Evolutionary conservation across 2,113 vertebrate species (phyloP), one percentile per base, ranked within the genome.

Genomic region (Pterocles gutturalis): DNA sequence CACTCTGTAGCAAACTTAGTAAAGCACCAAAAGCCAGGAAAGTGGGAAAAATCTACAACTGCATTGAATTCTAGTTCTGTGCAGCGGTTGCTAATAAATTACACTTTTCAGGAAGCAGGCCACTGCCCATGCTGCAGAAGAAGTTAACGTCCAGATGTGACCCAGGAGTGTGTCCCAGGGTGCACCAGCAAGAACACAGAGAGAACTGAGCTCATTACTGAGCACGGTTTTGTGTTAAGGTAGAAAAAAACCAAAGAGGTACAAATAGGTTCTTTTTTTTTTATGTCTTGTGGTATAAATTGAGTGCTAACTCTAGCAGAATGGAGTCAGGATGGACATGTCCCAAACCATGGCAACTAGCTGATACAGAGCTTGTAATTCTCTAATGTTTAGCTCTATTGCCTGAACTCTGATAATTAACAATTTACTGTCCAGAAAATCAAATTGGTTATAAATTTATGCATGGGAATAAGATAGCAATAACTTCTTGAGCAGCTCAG

Each of bases 351-450:
- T 22, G 38, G 77, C 48, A 58, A 4, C n/a, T 49, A 26, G 36
- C 24, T 9, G 20, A 7, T 29, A 20, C 4, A 17, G 25, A 61
- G 43, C 28, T 29, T 66, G 22, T 65, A 24, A 11, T 69, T 87
- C 66, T n/a, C 21, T 61, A 58, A n/a, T 24, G 28, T 21, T n/a
- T 17, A 25, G 12, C 34, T 64, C 34, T 58, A 6, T 29, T 64
- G 60, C 38, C 73, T 31, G 33, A 55, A 13, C 54, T 51, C 54
- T 60, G 29, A n/a, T 41, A 84, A 70, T 43, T 53, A 79, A 60
- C 51, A 64, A 53, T 65, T 82, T 69, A 65, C n/a, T 85, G 41
- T 43, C 65, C 70, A 70, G 65, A 88, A 92, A 84, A 87, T 81
- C 49, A 84, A 92, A 75, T 43, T 69, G 38, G 3, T 48, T 82